Base-by-base conservation (phyloP, 2,888 invertebrate genomes). In the Capitulum mitella region DNA sequence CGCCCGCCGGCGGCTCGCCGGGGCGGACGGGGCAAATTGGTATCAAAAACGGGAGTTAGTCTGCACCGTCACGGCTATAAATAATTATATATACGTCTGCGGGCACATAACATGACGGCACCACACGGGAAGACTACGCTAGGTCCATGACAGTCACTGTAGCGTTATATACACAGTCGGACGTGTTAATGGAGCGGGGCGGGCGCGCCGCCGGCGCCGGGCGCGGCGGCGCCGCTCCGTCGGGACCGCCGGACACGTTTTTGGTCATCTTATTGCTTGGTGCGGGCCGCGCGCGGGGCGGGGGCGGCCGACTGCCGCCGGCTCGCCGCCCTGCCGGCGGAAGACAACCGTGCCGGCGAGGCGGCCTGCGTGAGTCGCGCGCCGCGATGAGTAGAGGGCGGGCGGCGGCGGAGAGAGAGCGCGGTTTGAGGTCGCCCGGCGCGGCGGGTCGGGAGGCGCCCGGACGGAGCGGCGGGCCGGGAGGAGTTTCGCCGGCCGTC, bases 81-180 rank as follows among this genome's bases (percentile, higher is more conserved):
- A 70, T 70, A 70, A 70, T 12, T 70, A 40, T 70, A 70, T 70
- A 70, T 58, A 29, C n/a, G n/a, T 58, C 1, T 70, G 40, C 26
- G 26, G 16, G 26, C 40, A 40, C 40, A 70, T 70, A 70, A 40
- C 40, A 70, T 26, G 70, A 70, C 70, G 40, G 70, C 37, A 70
- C 70, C 70, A 70, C 70, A 70, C 70, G 70, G 64, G 70, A 70
- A 70, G 70, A 70, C 70, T 70, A 70, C 70, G 40, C 70, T 70
- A 70, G 37, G 26, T 26, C 29, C 70, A 22, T 40, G 70, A 70
- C 70, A 70, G 40, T 40, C 37, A 37, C 70, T 19, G 70, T 26
- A 14, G 70, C 70, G 12, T 26, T 37, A 70, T 70, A 26, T 40
- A 70, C 70, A 40, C 14, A 19, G 22, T 29, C 19, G 37, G 26